Base-by-base conservation (phyloP, 2,888 invertebrate species). In the Amiota mariae region DNA sequence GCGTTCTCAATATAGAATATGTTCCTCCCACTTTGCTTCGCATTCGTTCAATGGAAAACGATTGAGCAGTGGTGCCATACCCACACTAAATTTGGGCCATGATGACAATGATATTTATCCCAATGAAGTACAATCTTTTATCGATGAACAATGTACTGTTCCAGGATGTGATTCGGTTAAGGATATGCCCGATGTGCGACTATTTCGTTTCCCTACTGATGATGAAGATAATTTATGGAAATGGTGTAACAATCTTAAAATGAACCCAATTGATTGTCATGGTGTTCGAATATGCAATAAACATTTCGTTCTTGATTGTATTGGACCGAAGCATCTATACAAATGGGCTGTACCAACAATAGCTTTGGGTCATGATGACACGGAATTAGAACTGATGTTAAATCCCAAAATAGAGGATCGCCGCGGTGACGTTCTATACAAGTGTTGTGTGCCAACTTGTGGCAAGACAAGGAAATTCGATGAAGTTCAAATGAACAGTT, bases 401-500 rank as follows among this genome's bases (percentile, higher is more conserved):
- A 88, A 86, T 72, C 87, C 87, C 0, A 84, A 82, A 71, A 86
- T 82, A 0, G 88, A 88, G 68, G 86, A 86, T 1, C 81, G 87
- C 10, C 81, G 82, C 18, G 78, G 80, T 4, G 88, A 87, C 71
- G 79, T 80, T 4, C 79, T 87, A 12, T 84, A 84, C 49, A 87
- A 87, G 71, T 88, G 87, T 72, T 87, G 88, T 71, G 87, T 88
- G 1, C 81, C 86, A 11, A 82, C 79, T 1, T 88, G 87, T 49
- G 87, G 87, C 46, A 88, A 88, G 72, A 82, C 88, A 12, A 87
- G 88, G 2, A 87, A 83, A 76, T 87, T 81, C 54, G 87, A 88
- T 72, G 87, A 88, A 24, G 88, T 81, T 1, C 88, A 88, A 73
- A 83, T 88, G 86, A 88, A 88, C 68, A 88, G 88, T 73, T 88